Percentiles rank a stretch among this genome's conserved stretches.
phyloP scores from a whole-genome alignment of 2,888 invertebrate genomes.

The Philereme vetulata region DNA sequence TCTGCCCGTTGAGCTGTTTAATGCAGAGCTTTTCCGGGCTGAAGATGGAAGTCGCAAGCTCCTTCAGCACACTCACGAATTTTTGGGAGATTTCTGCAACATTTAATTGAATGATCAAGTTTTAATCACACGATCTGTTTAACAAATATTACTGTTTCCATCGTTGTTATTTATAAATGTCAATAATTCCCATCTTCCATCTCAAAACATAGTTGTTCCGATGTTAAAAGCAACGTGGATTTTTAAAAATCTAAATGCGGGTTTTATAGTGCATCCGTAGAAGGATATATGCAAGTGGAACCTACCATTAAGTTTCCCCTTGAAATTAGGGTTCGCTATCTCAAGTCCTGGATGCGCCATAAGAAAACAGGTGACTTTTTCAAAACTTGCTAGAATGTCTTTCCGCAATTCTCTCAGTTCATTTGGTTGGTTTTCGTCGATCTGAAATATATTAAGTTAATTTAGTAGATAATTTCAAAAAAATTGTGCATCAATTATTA shows the following conservation, averaged over 20 bases:
- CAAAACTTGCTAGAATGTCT: slow-evolving; percentile 31
- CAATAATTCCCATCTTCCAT: too few species aligned
- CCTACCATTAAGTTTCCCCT: slow-evolving; percentile 32
- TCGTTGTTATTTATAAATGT: too few species aligned
- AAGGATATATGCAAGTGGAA: not conserved
- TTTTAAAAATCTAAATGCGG: too few species aligned
- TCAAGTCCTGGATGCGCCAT: slow-evolving; percentile 41
- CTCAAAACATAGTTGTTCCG: too few species aligned
- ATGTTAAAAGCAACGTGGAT: too few species aligned
- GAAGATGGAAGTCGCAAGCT: slow-evolving; percentile 27
- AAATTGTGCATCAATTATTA: too few species aligned
- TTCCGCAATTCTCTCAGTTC: slow-evolving; percentile 34
- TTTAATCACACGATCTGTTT: too few species aligned
- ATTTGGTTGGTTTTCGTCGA: slow-evolving; percentile 14
- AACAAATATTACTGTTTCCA: too few species aligned
- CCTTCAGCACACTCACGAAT: slow-evolving; percentile 17
- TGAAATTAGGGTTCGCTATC: slow-evolving; percentile 22
- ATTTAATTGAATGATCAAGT: not conserved
- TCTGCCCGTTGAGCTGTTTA: slow-evolving; percentile 12
- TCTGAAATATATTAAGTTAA: slow-evolving; percentile 19
- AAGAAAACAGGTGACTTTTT: slow-evolving; percentile 36
- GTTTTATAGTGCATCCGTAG: too few species aligned
- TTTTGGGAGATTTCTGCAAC: slow-evolving; percentile 25
- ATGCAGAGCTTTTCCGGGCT: slow-evolving; percentile 23
- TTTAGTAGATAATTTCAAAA: not conserved